These are phyloP conservation scores for Xerus rutilus DNA, from an alignment of 2,797 vertebrate genomes.

Conservation along the genomic window DNA sequence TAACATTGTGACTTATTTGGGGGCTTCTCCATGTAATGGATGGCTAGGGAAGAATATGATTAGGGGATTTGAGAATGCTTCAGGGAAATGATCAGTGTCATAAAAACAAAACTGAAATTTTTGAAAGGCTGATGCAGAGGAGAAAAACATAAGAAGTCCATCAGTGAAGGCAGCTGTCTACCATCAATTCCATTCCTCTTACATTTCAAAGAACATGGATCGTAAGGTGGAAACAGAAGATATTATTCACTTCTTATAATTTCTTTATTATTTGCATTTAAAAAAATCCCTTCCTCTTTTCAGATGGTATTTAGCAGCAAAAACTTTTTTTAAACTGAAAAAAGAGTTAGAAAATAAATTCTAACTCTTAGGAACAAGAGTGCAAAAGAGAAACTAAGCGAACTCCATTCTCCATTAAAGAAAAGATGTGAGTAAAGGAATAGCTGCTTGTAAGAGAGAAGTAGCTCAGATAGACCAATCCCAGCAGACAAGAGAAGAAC, in stretches of 20 bases:
- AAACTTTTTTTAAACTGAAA: neutral
- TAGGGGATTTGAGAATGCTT: neutral
- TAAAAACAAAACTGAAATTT: neutral
- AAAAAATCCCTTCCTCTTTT: neutral
- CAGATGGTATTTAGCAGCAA: neutral
- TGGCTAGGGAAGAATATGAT: neutral
- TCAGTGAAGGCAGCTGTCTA: neutral
- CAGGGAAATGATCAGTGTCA: neutral
- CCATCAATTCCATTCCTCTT: neutral
- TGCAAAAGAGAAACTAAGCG: neutral
- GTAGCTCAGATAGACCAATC: fast-evolving
- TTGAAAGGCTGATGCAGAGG: neutral
- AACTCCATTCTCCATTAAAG: neutral
- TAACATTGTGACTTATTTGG: neutral
- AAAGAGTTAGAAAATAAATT: neutral
- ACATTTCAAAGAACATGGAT: neutral
- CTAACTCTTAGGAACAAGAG: neutral
- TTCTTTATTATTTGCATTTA: neutral
- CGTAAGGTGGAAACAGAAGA: neutral
- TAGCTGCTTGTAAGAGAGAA: neutral
- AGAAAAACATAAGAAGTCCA: neutral
- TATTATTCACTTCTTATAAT: neutral
- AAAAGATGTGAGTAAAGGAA: neutral
- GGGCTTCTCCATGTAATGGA: neutral
- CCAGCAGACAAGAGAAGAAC: neutral